Conservation (phyloP, 2,888 invertebrate species). For the Monopis laevigella region DNA sequence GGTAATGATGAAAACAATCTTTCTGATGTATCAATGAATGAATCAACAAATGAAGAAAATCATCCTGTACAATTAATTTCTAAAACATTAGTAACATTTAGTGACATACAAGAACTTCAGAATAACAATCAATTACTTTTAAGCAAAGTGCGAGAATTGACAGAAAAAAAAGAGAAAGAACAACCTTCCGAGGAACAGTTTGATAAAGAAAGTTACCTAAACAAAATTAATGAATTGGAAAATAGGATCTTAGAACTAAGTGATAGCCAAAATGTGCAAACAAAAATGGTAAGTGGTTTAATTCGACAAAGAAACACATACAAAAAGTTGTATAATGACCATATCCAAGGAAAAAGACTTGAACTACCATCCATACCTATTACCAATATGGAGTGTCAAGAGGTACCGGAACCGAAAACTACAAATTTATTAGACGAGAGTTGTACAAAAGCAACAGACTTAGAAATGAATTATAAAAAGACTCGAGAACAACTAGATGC, state of each 20-base stretch:
- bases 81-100: constrained; percentile 83
- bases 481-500: constrained; percentile 75
- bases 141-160: constrained; percentile 84
- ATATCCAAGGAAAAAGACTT: constrained; percentile 55
- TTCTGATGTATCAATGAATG: too few relatives aligned
- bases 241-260: constrained; percentile 80
- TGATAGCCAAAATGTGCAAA: constrained; percentile 80
- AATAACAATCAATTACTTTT: constrained; percentile 87
- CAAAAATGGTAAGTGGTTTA: constrained; percentile 83
- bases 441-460: too few relatives aligned
- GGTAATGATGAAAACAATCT: too few relatives aligned
- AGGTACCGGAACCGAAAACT: neutral
- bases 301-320: constrained; percentile 90
- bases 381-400: neutral
- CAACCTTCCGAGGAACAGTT: constrained; percentile 75
- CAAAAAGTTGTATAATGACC: constrained; percentile 79
- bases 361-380: neutral
- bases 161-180: constrained; percentile 86
- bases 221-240: constrained; percentile 71
- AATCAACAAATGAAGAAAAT: constrained; percentile 42
- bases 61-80: constrained; percentile 27
- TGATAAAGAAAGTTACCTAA: constrained; percentile 72
- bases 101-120: constrained; percentile 88
- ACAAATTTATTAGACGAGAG: too few relatives aligned
- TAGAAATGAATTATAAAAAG: constrained; percentile 60